These are phyloP conservation scores for Lymantria dispar DNA, from an alignment of 2,888 invertebrate species.

Conservation along the genomic window DNA sequence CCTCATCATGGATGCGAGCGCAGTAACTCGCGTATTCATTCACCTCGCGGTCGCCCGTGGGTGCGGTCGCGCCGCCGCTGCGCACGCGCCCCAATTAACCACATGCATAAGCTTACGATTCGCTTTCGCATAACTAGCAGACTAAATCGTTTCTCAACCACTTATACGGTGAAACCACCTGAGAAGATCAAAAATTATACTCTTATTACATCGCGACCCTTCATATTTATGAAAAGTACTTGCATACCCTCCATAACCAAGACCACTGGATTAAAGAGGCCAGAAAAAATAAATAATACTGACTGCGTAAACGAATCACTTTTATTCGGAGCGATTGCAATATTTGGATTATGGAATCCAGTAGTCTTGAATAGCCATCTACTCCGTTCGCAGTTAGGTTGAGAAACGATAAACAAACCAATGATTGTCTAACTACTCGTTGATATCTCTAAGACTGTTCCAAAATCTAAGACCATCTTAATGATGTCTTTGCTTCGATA, in stretches of 20 bases:
- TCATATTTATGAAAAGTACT: neutral
- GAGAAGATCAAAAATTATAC: neutral
- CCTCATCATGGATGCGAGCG: constrained; percentile 91
- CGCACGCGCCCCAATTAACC: constrained; percentile 44
- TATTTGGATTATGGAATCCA: neutral
- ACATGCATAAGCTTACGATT: constrained; percentile 31
- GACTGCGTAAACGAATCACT: too few species aligned
- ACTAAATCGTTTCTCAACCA: constrained; percentile 5
- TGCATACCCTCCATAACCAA: neutral
- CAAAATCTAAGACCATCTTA: neutral
- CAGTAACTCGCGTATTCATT: constrained; percentile 86
- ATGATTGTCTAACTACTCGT: neutral
- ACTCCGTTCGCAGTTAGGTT: neutral
- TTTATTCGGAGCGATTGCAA: too few species aligned
- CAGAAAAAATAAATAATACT: neutral
- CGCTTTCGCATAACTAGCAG: constrained; percentile 30
- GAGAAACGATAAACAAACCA: constrained; percentile 6
- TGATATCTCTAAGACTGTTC: neutral
- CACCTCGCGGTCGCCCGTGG: constrained; percentile 55
- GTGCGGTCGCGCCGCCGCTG: constrained; percentile 59
- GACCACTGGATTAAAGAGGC: neutral
- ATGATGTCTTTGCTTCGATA: too few species aligned
- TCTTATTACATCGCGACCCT: neutral
- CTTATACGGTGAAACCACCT: neutral
- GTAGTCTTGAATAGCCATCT: neutral